These are phyloP conservation scores for Capra hircus DNA, from an alignment of 2,113 vertebrate species.

Conservation along the genomic window DNA sequence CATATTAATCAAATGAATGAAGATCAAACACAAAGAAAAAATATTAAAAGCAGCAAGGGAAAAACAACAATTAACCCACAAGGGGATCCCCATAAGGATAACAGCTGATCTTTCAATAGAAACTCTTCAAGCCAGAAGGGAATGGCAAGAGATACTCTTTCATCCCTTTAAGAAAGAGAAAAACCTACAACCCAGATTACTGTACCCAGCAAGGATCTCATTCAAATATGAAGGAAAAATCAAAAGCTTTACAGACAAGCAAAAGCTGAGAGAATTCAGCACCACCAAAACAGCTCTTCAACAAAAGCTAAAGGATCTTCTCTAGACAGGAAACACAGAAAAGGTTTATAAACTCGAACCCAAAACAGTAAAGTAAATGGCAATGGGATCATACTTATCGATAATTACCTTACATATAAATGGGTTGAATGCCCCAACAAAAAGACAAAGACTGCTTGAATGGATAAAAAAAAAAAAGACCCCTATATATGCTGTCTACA, in stretches of 20 bases:
- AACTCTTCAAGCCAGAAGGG: background rate
- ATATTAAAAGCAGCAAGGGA: background rate
- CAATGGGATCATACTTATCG: no score
- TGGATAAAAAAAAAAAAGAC: no score
- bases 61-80: background rate
- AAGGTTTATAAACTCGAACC: background rate
- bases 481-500: no score
- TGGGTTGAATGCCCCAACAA: no score
- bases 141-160: no score
- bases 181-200: no score
- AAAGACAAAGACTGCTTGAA: no score
- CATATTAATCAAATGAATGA: background rate
- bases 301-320: background rate
- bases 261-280: background rate
- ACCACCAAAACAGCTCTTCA: background rate
- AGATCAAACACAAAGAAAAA: background rate
- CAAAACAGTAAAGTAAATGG: no score
- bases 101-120: background rate
- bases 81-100: background rate
- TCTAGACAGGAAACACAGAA: background rate
- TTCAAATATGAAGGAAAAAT: no score
- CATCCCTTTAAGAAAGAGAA: no score
- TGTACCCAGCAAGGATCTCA: no score
- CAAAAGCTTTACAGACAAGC: background rate
- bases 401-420: no score